Evolutionary conservation across 2,888 invertebrate species (phyloP).

Genomic region (Caenorhabditis virilis): DNA sequence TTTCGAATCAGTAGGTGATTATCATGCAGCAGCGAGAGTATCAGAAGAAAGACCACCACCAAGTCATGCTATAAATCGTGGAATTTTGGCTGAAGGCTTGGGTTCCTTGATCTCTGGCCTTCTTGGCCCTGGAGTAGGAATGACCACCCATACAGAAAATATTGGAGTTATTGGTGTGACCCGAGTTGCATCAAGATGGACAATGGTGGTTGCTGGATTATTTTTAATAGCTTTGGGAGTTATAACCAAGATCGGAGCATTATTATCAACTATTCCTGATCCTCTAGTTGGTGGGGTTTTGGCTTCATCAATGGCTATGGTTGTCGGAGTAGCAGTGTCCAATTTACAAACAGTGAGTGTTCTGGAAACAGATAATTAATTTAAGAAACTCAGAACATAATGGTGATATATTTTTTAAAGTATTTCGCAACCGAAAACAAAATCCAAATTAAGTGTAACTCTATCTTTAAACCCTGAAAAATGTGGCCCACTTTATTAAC

Average conservation of each 20-base stretch:
- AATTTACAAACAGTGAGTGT: slow-evolving; percentile 75
- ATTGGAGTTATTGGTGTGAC: slow-evolving; percentile 88
- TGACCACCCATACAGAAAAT: slow-evolving; percentile 87
- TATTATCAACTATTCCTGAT: slow-evolving; percentile 72
- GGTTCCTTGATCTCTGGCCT: slow-evolving; percentile 81
- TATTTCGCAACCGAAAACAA: too few relatives aligned
- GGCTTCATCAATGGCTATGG: slow-evolving; percentile 69
- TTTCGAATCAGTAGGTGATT: slow-evolving; percentile 74
- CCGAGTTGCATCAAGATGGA: slow-evolving; percentile 74
- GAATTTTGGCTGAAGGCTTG: slow-evolving; percentile 79
- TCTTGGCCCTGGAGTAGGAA: slow-evolving; percentile 85
- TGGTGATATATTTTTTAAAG: too few relatives aligned
- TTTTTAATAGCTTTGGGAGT: slow-evolving; percentile 70
- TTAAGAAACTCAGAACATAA: too few relatives aligned
- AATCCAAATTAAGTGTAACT: too few relatives aligned
- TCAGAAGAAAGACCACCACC: slow-evolving; percentile 82
- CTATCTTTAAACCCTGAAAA: too few relatives aligned
- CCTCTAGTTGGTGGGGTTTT: slow-evolving; percentile 71
- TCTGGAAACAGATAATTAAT: too few relatives aligned
- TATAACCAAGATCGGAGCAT: slow-evolving; percentile 70
- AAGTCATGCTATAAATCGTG: slow-evolving; percentile 84
- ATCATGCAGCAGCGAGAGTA: slow-evolving; percentile 82
- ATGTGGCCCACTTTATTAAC: too few relatives aligned
- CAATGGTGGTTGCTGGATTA: slow-evolving; percentile 70
- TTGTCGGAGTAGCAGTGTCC: slow-evolving; percentile 69